Percentiles rank a stretch among this genome's conserved stretches.
Evolutionary conservation across 2,888 invertebrate genomes (phyloP).

Genomic region (Sphaerophoria rueppellii): DNA sequence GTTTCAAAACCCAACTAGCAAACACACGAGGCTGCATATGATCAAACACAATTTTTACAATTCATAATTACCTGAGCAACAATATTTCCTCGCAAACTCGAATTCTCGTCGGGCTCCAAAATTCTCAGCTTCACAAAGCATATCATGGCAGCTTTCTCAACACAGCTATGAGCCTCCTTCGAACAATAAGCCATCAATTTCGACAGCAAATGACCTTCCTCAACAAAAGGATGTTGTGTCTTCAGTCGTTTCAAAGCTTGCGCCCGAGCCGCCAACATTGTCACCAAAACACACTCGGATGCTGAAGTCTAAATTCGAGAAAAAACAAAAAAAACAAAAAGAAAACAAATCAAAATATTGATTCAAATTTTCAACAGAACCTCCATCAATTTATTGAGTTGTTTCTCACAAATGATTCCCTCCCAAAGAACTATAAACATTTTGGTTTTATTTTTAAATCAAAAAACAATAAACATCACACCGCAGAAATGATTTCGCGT

Average conservation of each 20-base stretch:
- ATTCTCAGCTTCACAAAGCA: slow-evolving; percentile 95
- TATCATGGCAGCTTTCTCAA: slow-evolving; percentile 97
- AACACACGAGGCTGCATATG: too few relatives aligned
- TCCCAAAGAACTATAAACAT: slow-evolving; percentile 17
- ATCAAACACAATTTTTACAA: background rate
- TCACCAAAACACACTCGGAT: slow-evolving; percentile 96
- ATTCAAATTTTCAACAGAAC: slow-evolving; percentile 1
- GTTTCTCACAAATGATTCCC: slow-evolving; percentile 15
- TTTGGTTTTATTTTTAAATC: slow-evolving; percentile 2
- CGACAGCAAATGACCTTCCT: slow-evolving; percentile 94
- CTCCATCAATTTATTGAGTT: slow-evolving; percentile 2
- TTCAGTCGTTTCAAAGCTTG: slow-evolving; percentile 93
- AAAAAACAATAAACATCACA: slow-evolving; percentile 1
- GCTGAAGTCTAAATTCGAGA: slow-evolving; percentile 90
- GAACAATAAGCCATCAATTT: slow-evolving; percentile 97
- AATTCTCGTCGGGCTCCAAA: slow-evolving; percentile 93
- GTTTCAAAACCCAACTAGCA: too few relatives aligned
- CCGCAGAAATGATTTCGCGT: slow-evolving; percentile 5
- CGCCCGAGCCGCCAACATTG: slow-evolving; percentile 95
- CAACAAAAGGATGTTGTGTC: slow-evolving; percentile 91
- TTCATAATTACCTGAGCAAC: slow-evolving; percentile 86
- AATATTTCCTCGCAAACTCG: slow-evolving; percentile 90
- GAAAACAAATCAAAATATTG: background rate
- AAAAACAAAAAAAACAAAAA: slow-evolving; percentile 7
- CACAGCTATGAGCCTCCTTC: slow-evolving; percentile 95